Conservation (phyloP, 2,888 invertebrate species). For the Achlya flavicornis region DNA sequence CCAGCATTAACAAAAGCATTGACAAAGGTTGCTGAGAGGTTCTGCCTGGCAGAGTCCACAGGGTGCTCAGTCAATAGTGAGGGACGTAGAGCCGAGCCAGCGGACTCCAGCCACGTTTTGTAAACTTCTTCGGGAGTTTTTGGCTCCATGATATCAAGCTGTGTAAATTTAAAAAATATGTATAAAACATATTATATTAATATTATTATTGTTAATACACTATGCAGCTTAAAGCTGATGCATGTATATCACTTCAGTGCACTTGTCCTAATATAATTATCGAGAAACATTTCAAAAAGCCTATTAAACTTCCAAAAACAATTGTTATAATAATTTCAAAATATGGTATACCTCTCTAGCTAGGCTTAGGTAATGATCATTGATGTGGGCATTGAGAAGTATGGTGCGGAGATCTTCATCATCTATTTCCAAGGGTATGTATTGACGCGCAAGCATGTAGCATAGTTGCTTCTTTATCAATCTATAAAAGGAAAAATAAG, state of each 20-base stretch:
- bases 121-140: constrained; percentile 99
- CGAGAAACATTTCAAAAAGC: too few species aligned
- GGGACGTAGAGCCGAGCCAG: constrained; percentile 86
- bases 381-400: constrained; percentile 96
- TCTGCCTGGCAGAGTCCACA: constrained; percentile 97
- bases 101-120: constrained; percentile 97
- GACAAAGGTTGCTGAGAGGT: constrained; percentile 98
- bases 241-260: too few species aligned
- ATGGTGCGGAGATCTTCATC: constrained; percentile 94
- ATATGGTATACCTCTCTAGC: constrained; percentile 90
- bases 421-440: constrained; percentile 93
- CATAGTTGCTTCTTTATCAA: constrained; percentile 96
- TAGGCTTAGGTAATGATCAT: constrained; percentile 95
- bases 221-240: too few species aligned
- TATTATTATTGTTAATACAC: too few species aligned
- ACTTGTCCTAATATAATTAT: too few species aligned
- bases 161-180: constrained; percentile 28
- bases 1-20: constrained; percentile 99
- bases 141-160: constrained; percentile 99
- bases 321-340: too few species aligned
- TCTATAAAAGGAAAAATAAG: constrained; percentile 64
- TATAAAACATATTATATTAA: too few species aligned
- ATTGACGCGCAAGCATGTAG: constrained; percentile 97
- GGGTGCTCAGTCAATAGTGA: constrained; percentile 89
- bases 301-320: too few species aligned